These are phyloP conservation scores for Eretmocerus hayati DNA, from an alignment of 2,888 invertebrate species.

Conservation along the genomic window DNA sequence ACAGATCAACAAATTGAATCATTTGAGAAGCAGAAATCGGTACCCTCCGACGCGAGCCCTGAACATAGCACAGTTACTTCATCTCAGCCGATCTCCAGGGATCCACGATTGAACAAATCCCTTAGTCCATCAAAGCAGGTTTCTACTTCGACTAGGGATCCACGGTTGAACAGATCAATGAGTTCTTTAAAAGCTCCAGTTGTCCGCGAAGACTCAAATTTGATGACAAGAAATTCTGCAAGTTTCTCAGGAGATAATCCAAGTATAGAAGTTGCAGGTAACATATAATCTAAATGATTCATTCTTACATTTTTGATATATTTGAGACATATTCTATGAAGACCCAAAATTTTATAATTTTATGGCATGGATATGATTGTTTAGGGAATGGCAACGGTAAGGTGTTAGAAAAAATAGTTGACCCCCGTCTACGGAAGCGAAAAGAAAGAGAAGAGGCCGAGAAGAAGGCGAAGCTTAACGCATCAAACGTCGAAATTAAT, in stretches of 20 bases:
- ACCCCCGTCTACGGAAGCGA: slow-evolving; percentile 15
- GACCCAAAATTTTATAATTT: background rate
- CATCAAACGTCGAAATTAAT: no score
- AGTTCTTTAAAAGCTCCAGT: background rate
- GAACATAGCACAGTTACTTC: background rate
- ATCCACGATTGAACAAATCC: background rate
- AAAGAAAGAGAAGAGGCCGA: slow-evolving; percentile 11
- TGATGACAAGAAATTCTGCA: background rate
- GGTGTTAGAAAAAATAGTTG: background rate
- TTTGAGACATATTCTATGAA: background rate
- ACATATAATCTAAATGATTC: background rate
- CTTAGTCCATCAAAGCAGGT: background rate
- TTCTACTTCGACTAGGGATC: background rate
- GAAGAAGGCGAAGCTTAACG: background rate
- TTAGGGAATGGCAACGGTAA: background rate
- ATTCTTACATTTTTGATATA: background rate
- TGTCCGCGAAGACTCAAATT: background rate
- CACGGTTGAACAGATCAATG: slow-evolving; percentile 1
- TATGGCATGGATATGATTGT: background rate
- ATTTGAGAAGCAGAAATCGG: no score
- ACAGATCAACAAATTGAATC: no score
- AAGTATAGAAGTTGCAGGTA: background rate
- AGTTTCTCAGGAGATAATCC: no score
- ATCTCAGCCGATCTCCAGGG: background rate
- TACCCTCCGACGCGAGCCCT: no score